Evolutionary conservation across 37 sponge, comb jelly and placozoan species (phyloP).

Genomic region (Tethya wilhelma): DNA sequence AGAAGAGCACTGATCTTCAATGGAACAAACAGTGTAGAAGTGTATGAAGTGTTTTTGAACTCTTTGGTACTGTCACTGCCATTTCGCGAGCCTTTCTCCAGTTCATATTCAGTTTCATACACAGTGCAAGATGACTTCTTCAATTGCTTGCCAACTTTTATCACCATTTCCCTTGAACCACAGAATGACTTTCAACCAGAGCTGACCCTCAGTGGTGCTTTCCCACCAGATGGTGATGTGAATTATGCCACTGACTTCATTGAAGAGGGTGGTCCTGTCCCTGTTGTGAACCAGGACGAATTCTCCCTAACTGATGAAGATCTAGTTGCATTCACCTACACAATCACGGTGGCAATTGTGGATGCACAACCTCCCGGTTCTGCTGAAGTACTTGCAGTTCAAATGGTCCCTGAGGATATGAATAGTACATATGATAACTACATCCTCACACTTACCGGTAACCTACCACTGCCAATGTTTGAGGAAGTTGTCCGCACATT

Average conservation of each 20-base stretch:
- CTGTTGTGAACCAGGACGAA: constrained; percentile 39
- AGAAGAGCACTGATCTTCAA: constrained; percentile 28
- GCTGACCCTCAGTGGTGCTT: constrained; percentile 47
- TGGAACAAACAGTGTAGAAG: constrained; percentile 6
- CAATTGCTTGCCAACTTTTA: constrained; percentile 26
- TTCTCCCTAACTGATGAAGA: constrained; percentile 76
- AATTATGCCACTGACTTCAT: constrained; percentile 61
- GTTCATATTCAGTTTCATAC: constrained; percentile 38
- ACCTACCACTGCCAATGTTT: constrained; percentile 23
- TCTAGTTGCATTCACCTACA: constrained; percentile 54
- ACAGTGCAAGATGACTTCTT: constrained; percentile 66
- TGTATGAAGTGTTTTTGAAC: constrained; percentile 70
- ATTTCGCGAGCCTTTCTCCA: constrained; percentile 42
- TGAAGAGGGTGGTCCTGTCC: constrained; percentile 66
- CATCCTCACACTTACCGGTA: constrained; percentile 41
- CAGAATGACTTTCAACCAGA: constrained; percentile 54
- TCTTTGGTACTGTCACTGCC: constrained; percentile 56
- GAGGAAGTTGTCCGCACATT: constrained; percentile 46
- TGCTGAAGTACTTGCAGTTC: constrained; percentile 57
- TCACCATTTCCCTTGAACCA: constrained; percentile 25
- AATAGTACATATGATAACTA: neutral
- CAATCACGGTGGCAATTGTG: constrained; percentile 31
- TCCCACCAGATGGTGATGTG: neutral
- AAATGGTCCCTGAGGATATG: constrained; percentile 48
- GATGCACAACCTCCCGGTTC: constrained; percentile 34